Conservation (phyloP, 2,113 vertebrate species). For the Corythaixoides concolor region DNA sequence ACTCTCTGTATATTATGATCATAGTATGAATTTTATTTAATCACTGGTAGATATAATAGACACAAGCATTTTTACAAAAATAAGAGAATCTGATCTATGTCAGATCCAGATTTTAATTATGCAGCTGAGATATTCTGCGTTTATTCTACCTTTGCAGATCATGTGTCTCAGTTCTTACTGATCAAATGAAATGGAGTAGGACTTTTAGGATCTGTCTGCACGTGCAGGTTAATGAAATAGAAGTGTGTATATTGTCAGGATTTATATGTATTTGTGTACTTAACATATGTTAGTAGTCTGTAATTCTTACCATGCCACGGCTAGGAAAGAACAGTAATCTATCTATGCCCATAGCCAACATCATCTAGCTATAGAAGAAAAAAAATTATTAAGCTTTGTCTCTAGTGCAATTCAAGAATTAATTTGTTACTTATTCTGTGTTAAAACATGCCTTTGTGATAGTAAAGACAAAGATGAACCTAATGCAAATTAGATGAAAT, state of each 20-base stretch:
- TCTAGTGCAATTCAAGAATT: not conserved
- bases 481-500: not conserved
- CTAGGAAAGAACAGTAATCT: not conserved
- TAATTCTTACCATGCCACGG: not conserved
- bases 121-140: not conserved
- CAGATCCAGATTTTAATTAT: not conserved
- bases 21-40: not conserved
- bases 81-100: not conserved
- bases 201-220: not conserved
- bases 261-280: not conserved
- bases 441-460: not conserved
- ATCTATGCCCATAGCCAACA: not conserved
- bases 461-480: not conserved
- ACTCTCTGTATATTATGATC: not conserved
- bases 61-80: not conserved
- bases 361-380: not conserved
- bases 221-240: not conserved
- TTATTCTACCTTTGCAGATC: not conserved
- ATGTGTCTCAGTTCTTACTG: not conserved
- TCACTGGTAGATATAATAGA: not conserved
- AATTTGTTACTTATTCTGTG: not conserved
- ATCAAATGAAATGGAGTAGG: not conserved
- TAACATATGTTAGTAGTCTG: not conserved
- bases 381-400: not conserved
- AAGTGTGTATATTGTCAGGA: not conserved